A percentile compares a stretch with the other conserved stretches of the same genome.
Evolutionary conservation across 2,797 vertebrate genomes (phyloP).

Genomic region (Hemitrygon akajei): DNA sequence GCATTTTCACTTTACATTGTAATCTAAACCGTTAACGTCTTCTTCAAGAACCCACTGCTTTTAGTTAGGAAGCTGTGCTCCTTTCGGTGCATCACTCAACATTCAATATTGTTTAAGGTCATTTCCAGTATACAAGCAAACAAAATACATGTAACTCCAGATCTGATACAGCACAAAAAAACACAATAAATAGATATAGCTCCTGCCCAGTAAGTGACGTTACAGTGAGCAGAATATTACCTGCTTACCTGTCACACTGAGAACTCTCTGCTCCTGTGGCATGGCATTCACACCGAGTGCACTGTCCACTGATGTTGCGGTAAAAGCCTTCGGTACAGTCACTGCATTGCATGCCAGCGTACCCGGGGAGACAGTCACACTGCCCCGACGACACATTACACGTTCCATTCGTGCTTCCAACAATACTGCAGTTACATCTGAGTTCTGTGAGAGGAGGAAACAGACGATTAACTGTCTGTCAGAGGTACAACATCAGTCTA

Average conservation of each 20-base stretch:
- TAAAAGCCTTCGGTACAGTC: slow-evolving; percentile 65
- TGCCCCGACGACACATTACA: slow-evolving; percentile 59
- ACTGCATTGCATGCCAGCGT: slow-evolving; percentile 61
- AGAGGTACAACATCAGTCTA: background rate
- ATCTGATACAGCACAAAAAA: too few species aligned
- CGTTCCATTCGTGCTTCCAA: slow-evolving; percentile 53
- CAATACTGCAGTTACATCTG: slow-evolving; percentile 65
- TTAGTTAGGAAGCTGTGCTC: too few species aligned
- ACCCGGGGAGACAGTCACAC: slow-evolving; percentile 59
- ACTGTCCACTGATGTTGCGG: slow-evolving; percentile 59
- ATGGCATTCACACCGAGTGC: slow-evolving; percentile 63
- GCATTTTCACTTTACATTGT: background rate
- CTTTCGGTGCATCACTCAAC: too few species aligned
- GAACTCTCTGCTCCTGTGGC: slow-evolving; percentile 56
- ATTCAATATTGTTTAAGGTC: too few species aligned
- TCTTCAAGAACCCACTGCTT: background rate
- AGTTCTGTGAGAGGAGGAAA: background rate
- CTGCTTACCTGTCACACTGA: slow-evolving; percentile 66
- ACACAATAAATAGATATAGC: too few species aligned
- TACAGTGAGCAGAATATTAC: background rate
- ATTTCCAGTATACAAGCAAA: too few species aligned
- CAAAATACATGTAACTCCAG: too few species aligned
- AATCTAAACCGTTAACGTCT: background rate
- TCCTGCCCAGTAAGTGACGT: too few species aligned
- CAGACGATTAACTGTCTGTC: background rate